Evolutionary conservation across 2,888 invertebrate genomes (phyloP).

Genomic region (Elegia similella): DNA sequence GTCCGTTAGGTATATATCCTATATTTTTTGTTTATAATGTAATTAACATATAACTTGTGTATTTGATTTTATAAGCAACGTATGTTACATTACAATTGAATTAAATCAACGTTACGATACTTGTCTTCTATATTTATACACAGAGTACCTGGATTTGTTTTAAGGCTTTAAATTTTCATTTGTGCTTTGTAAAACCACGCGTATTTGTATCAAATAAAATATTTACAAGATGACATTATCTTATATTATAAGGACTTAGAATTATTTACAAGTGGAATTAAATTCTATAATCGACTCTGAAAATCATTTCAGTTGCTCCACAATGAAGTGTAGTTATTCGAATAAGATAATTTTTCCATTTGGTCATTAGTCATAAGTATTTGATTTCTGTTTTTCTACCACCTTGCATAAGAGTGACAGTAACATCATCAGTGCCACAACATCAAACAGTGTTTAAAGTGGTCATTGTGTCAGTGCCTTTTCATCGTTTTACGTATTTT

Average conservation of each 20-base stretch:
- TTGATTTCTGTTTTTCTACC: background rate
- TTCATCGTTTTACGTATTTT: background rate
- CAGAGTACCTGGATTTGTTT: constrained; percentile 39
- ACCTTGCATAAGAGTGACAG: background rate
- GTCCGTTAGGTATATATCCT: constrained; percentile 42
- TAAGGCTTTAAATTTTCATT: constrained; percentile 42
- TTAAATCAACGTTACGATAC: constrained; percentile 24
- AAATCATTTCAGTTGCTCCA: constrained; percentile 3
- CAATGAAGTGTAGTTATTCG: background rate
- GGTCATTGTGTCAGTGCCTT: background rate
- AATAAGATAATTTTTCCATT: background rate
- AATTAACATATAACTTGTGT: constrained; percentile 24
- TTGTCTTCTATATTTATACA: constrained; percentile 38
- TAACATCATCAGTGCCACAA: too few species aligned
- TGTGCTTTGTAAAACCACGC: constrained; percentile 34
- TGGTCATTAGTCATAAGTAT: background rate
- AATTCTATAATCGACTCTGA: constrained; percentile 12
- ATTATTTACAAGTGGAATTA: constrained; percentile 18
- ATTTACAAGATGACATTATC: constrained; percentile 17
- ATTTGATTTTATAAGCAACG: constrained; percentile 26
- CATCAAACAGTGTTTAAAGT: background rate
- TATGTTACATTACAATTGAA: constrained; percentile 26
- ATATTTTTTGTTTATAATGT: constrained; percentile 43
- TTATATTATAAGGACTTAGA: constrained; percentile 13
- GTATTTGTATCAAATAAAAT: constrained; percentile 26